Evolutionary conservation across 2,113 vertebrate species (phyloP).

Genomic region (Pristiophorus japonicus): DNA sequence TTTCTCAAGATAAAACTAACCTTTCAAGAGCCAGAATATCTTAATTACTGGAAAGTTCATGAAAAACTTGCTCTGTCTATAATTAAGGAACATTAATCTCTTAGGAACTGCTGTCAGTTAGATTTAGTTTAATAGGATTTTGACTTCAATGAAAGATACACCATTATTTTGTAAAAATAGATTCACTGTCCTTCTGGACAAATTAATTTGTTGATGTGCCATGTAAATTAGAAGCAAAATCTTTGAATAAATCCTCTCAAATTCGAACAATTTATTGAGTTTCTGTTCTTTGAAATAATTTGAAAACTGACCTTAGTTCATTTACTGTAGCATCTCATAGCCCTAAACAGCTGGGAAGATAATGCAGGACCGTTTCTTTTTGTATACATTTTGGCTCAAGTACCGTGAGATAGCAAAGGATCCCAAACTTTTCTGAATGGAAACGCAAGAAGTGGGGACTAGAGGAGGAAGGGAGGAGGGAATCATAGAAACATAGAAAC

Average conservation of each 20-base stretch:
- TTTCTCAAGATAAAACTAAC: not conserved
- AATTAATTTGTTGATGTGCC: constrained; percentile 11
- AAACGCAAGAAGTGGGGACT: not conserved
- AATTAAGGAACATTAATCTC: constrained; percentile 13
- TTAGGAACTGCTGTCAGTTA: not conserved
- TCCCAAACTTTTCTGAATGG: not conserved
- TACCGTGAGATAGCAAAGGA: not conserved
- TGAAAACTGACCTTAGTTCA: not conserved
- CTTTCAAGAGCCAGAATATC: not conserved
- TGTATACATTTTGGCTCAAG: not conserved
- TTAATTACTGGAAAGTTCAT: not conserved
- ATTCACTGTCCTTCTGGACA: not conserved
- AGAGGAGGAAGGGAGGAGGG: not conserved
- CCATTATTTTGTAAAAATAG: not conserved
- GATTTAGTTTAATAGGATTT: not conserved
- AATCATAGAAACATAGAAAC: too few species aligned
- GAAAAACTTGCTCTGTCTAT: not conserved
- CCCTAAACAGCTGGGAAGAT: not conserved
- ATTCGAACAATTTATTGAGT: not conserved
- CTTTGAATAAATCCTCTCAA: not conserved
- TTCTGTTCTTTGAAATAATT: not conserved
- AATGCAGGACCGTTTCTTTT: too few species aligned
- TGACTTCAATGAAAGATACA: not conserved
- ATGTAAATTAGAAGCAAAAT: not conserved
- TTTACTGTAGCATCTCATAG: not conserved